A percentile compares a stretch with the other conserved stretches of the same genome.
phyloP scores from a whole-genome alignment of 37 sponge, comb jelly and placozoan genomes.

The Bolinopsis microptera region DNA sequence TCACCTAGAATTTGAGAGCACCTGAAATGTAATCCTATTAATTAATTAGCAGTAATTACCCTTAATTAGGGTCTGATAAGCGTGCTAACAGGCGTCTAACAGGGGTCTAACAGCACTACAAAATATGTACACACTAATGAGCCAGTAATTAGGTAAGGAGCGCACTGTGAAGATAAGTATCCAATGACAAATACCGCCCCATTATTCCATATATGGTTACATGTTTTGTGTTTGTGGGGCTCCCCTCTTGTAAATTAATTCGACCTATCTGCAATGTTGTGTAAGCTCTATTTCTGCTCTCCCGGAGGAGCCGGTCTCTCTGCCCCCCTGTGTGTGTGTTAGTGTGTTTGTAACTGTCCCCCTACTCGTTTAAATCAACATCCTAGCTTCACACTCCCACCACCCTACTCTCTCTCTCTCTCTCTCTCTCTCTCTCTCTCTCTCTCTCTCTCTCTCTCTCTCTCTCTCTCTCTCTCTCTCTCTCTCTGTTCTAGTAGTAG shows the following conservation, averaged over 20 bases:
- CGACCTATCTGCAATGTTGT: neutral
- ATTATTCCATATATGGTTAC: neutral
- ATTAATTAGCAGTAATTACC: too few species aligned
- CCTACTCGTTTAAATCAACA: neutral
- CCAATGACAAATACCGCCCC: neutral
- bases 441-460: slow-evolving; percentile 15
- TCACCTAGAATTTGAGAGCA: too few species aligned
- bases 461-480: neutral
- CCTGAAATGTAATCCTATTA: too few species aligned
- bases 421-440: slow-evolving; percentile 34
- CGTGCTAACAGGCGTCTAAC: too few species aligned
- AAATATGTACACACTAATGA: neutral
- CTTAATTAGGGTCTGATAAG: too few species aligned
- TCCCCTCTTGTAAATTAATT: neutral
- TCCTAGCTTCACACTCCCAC: neutral
- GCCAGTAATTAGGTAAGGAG: neutral
- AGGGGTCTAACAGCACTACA: too few species aligned
- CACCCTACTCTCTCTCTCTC: neutral
- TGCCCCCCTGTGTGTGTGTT: neutral
- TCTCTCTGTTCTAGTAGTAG: too few species aligned
- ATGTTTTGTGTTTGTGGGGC: neutral
- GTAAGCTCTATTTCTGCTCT: neutral
- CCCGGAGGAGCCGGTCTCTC: too few species aligned
- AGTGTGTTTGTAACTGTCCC: too few species aligned
- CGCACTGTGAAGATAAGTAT: neutral